Evolutionary conservation across 1,140 invertebrate genomes (phyloP), one percentile per base, ranked within the genome.

Genomic region (Bombyx mandarina): DNA sequence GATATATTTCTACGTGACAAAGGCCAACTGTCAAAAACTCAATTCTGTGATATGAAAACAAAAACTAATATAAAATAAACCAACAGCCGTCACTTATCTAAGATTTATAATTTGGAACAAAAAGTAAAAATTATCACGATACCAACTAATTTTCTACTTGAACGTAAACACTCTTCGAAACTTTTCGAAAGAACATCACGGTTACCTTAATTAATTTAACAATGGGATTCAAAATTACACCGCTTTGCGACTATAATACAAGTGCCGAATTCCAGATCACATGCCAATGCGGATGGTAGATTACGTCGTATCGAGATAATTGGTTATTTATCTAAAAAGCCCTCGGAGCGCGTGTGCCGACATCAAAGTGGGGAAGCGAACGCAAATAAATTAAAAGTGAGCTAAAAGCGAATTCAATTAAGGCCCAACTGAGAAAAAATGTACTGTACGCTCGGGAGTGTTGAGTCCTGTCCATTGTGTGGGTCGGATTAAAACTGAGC

Each of bases 301-400:
- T 80, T 73, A 75, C 77, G 75, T 68, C 70, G 69, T 71, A 76
- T 77, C 66, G 71, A 67, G 72, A 73, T 84, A 86, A 82, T 86
- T 77, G 81, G 69, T 79, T 80, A 82, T 82, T 80, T 84, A 83
- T 84, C 73, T 75, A 79, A 77, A 70, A 75, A 73, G 61, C 61
- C 56, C 66, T 67, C 55, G 61, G 67, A 64, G 66, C 63, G 63
- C 69, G 60, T 62, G 67, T 56, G 65, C 66, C 62, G 62, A 74
- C 70, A 80, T 84, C 77, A 83, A 83, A 86, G 69, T 63, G 75
- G 57, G 66, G 57, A 62, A 62, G 63, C 53, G 65, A 70, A 73
- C 69, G 73, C 69, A 79, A 84, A 83, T 81, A 82, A 85, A 84
- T 82, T 84, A 59, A 84, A 82, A 82, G 67, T 76, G 66, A 66